These are phyloP conservation scores for Cremastinae sp. DNA, from an alignment of 2,888 invertebrate genomes.

Conservation along the genomic window DNA sequence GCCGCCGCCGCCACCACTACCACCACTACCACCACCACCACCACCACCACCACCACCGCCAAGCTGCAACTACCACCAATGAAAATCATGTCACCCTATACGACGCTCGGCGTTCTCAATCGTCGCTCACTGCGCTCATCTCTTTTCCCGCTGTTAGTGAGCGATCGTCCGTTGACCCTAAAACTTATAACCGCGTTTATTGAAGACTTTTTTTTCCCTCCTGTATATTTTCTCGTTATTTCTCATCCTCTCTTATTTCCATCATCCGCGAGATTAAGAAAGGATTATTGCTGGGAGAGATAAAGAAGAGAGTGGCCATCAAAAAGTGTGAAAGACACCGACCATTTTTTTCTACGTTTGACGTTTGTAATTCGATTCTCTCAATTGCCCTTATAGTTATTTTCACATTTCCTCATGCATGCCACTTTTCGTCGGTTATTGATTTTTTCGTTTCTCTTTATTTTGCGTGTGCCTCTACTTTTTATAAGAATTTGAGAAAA, in stretches of 20 bases:
- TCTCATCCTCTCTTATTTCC: background rate
- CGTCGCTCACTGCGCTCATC: slow-evolving; percentile 61
- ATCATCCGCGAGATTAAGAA: slow-evolving; percentile 6
- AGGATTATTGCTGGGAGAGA: slow-evolving; percentile 10
- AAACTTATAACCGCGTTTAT: slow-evolving; percentile 54
- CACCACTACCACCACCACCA: slow-evolving; percentile 32
- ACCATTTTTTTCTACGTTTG: slow-evolving; percentile 8
- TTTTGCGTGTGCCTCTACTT: too few relatives aligned
- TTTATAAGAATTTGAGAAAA: too few relatives aligned
- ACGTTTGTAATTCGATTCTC: slow-evolving; percentile 10
- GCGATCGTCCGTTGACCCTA: slow-evolving; percentile 65
- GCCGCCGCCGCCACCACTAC: too few relatives aligned
- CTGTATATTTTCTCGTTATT: slow-evolving; percentile 15
- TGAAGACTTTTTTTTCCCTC: background rate
- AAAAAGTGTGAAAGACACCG: slow-evolving; percentile 1
- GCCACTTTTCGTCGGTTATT: too few relatives aligned
- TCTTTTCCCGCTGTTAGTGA: slow-evolving; percentile 60
- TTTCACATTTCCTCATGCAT: too few relatives aligned
- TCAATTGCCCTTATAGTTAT: background rate
- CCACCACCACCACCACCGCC: slow-evolving; percentile 32
- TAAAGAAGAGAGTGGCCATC: background rate
- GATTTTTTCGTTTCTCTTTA: too few relatives aligned
- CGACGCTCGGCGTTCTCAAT: slow-evolving; percentile 49
- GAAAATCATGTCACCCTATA: slow-evolving; percentile 50
- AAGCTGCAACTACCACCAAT: background rate